Evolutionary conservation across 2,888 invertebrate genomes (phyloP), one percentile per base, ranked within the genome.

Genomic region (Scrobipalpa atriplicella): DNA sequence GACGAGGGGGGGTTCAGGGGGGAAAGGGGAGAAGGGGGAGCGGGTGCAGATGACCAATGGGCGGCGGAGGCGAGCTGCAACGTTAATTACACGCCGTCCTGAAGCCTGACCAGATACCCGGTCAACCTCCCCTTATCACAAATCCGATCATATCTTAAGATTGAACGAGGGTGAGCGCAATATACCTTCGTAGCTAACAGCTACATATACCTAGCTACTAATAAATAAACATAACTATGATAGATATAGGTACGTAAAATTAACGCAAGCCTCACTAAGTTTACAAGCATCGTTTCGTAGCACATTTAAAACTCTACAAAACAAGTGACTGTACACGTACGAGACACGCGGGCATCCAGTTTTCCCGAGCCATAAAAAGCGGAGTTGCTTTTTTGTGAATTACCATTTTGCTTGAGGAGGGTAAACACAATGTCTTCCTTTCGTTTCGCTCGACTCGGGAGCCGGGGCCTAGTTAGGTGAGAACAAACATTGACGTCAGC

Each of bases 1-100:
- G 29, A 29, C 70, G 71, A 71, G 66, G 68, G 70, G 71, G 29
- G 29, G 16, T 9, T 7, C 16, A 9, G 36, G 11, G 58, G 67
- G 68, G 66, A 70, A 71, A 69, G 43, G 38, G 18, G 29, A 29
- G 29, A 29, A 29, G 29, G 29, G 58, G 67, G 68, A 66, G 70
- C 71, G 70, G 73, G 67, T 62, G 62, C 68, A 79, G 84, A 87
- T 90, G 90, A 89, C 90, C 90, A 89, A 90, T 89, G 81, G 86
- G 81, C 77, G 79, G 79, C 77, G 72, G 69, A 77, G 79, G 72
- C 76, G 79, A 76, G 75, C 75, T 72, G 75, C 74, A 77, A 77
- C 83, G 84, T 84, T 89, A 89, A 89, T 89, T 89, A 63, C 63
- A 63, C 47, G 62, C 63, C 63, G 19, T 38, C 52, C 63, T 63